These are phyloP conservation scores for Ochotona princeps DNA, from an alignment of 2,113 vertebrate species.

Conservation along the genomic window DNA sequence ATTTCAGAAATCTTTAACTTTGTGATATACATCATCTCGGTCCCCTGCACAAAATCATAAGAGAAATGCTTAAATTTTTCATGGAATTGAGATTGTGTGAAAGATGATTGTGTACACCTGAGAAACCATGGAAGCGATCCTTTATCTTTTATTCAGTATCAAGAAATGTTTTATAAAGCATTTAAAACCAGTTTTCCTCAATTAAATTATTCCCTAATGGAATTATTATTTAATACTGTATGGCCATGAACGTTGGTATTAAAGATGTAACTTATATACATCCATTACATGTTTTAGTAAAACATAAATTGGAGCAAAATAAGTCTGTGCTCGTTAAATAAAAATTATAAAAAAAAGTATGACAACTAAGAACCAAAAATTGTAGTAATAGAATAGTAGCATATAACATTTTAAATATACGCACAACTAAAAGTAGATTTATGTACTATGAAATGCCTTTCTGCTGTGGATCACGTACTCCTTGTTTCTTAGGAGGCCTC, in stretches of 20 bases:
- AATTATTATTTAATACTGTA: background rate
- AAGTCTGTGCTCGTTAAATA: slow-evolving; percentile 2
- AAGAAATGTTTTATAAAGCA: background rate
- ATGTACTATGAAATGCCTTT: background rate
- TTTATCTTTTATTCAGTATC: background rate
- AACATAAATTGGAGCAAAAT: slow-evolving; percentile 12
- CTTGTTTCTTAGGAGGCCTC: too few species aligned
- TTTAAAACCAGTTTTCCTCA: background rate
- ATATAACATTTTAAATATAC: background rate
- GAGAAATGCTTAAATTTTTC: background rate
- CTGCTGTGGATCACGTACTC: background rate
- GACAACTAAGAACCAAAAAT: background rate
- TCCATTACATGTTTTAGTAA: background rate
- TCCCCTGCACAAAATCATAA: background rate
- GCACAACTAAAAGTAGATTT: background rate
- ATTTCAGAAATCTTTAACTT: background rate
- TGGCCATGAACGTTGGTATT: background rate
- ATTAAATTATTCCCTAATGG: background rate
- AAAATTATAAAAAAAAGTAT: background rate
- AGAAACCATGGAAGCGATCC: background rate
- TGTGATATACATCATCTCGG: background rate
- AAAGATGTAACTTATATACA: background rate
- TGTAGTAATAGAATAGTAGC: background rate
- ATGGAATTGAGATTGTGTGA: background rate
- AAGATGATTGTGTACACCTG: background rate